Base-by-base conservation (phyloP, 37 sponge, comb jelly and placozoan genomes). In the Ephydatia muelleri region DNA sequence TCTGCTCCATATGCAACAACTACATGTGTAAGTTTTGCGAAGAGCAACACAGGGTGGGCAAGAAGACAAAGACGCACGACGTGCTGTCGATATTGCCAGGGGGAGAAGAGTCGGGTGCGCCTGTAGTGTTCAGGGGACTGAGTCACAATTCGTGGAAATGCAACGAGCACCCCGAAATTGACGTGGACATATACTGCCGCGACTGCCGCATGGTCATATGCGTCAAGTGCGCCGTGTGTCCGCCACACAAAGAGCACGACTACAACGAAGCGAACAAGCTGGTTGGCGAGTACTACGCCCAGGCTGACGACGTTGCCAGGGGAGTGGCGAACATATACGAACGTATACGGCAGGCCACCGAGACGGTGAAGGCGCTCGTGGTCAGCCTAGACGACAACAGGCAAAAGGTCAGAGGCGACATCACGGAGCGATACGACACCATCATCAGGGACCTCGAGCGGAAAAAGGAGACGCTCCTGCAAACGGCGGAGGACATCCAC, bases 121-220 rank as follows among this genome's bases (percentile, higher is more conserved):
- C 43, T 43, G 6, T 19, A 21, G 57, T 14, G 57, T 57, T 57
- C 57, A 57, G 16, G 0, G 57, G 57, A 19, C 57, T 57, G 57
- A 57, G 57, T 21, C 57, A 57, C 57, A 57, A 57, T 14, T 21
- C 57, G 6, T 57, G 57, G 57, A 57, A 11, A 21, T 57, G 57
- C 57, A 21, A 57, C 32, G 9, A 32, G 30, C 80, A 79, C 36
- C 32, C 21, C 19, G 66, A 32, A 21, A 13, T 2, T 21, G 57
- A 57, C 57, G 57, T 79, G 5, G 57, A 30, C 5, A 39, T 79
- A 6, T 79, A 79, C 36, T 79, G 80, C 36, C 28, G 25, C 21
- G 34, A 2, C 25, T 79, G 80, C 34, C 34, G 30, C 33, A 38
- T 31, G 66, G 47, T 79, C 37, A 79, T 79, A 13, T 79, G 80